Evolutionary conservation across 2,888 invertebrate genomes (phyloP), one percentile per base, ranked within the genome.

Genomic region (Yponomeuta sedellus): DNA sequence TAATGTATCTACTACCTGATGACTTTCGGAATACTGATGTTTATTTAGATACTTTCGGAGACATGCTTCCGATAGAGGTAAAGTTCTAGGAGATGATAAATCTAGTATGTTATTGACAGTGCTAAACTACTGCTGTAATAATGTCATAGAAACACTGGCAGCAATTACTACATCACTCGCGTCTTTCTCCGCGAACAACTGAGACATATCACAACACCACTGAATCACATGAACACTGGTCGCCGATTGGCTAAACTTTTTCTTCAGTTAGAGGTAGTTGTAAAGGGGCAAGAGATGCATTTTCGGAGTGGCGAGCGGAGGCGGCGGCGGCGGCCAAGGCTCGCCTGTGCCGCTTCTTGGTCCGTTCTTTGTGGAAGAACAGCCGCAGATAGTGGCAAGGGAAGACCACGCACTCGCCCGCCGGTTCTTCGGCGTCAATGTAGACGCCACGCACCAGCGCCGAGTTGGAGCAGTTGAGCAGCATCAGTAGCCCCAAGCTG

Each of bases 401-500:
- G 81, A 97, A 95, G 65, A 95, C 94, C 1, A 97, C 96, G 77
- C 97, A 96, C 74, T 96, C 94, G 19, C 96, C 96, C 0, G 94
- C 95, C 0, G 94, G 94, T 73, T 96, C 96, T 74, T 97, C 96
- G 0, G 95, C 97, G 82, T 97, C 97, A 66, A 97, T 96, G 83
- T 96, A 96, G 1, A 97, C 96, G 0, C 97, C 97, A 61, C 97
- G 93, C 3, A 97, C 97, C 69, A 97, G 92, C 66, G 97, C 92
- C 0, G 97, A 96, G 86, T 97, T 97, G 73, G 97, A 95, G 77
- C 97, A 97, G 79, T 97, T 96, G 66, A 97, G 91, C 10, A 97
- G 92, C 65, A 96, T 94, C 65, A 97, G 92, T 57, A 96, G 86
- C 0, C 94, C 78, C 69, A 97, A 92, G 70, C 96, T 95, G 68